Evolutionary conservation across 2,888 invertebrate genomes (phyloP).

Genomic region (Cheilosia vernalis): DNA sequence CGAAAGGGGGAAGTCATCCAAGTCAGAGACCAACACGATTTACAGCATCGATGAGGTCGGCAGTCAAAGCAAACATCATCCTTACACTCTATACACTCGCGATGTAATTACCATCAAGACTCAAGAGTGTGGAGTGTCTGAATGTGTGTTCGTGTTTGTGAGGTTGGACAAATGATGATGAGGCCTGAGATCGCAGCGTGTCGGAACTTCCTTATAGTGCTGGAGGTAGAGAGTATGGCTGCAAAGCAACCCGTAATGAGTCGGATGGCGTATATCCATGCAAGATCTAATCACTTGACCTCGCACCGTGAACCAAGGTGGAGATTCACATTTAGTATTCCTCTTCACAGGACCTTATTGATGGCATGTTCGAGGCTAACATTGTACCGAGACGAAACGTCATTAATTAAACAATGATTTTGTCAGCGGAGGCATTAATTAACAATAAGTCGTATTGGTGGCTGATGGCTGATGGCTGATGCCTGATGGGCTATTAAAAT

Average conservation of each 20-base stretch:
- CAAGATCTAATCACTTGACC: conserved; percentile 69
- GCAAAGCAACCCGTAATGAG: conserved; percentile 48
- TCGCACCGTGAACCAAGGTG: conserved; percentile 39
- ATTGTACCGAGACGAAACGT: conserved; percentile 22
- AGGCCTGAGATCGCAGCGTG: conserved; percentile 56
- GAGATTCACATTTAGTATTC: conserved; percentile 11
- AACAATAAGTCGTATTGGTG: conserved; percentile 28
- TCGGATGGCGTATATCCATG: conserved; percentile 47
- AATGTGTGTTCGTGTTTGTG: conserved; percentile 19
- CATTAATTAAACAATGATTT: conserved; percentile 70
- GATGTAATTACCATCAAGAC: conserved; percentile 66
- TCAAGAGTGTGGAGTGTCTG: conserved; percentile 12
- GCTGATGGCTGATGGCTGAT: conserved; percentile 1
- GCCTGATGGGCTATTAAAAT: conserved; percentile 47
- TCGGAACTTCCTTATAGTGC: conserved; percentile 35
- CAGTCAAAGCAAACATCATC: conserved; percentile 73
- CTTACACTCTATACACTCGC: conserved; percentile 47
- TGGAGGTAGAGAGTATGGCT: neutral
- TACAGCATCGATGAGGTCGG: conserved; percentile 72
- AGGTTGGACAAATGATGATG: conserved; percentile 70
- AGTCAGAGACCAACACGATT: conserved; percentile 71
- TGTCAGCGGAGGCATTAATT: conserved; percentile 64
- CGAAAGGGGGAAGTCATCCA: conserved; percentile 1
- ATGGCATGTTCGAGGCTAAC: conserved; percentile 16
- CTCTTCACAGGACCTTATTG: conserved; percentile 34